Percentiles rank a stretch among this genome's conserved stretches.
phyloP scores from a whole-genome alignment of 2,797 vertebrate genomes.

The Telmatherina bonti region DNA sequence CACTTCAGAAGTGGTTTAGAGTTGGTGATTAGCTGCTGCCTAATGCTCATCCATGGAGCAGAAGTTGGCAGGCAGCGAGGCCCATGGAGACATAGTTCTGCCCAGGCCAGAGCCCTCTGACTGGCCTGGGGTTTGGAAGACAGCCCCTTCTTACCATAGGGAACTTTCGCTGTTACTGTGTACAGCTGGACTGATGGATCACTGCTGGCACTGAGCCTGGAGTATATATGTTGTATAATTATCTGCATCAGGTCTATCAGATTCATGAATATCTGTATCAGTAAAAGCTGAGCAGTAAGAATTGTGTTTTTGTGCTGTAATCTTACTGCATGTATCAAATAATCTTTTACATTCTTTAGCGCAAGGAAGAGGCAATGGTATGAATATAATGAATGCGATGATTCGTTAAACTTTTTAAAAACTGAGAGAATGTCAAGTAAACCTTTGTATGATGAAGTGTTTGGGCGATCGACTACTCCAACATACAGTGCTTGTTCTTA shows the following conservation, averaged over 20 bases:
- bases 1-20: conserved; percentile 44
- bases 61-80: conserved; percentile 59
- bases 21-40: conserved; percentile 64
- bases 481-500: too few relatives aligned
- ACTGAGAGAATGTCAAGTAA: too few relatives aligned
- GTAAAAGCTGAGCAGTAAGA: conserved; percentile 32
- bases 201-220: conserved; percentile 34
- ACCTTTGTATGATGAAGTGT: too few relatives aligned
- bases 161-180: conserved; percentile 52
- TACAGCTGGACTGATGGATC: conserved; percentile 55
- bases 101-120: conserved; percentile 57
- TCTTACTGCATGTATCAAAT: neutral
- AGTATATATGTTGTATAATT: conserved; percentile 24
- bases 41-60: conserved; percentile 58
- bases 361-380: neutral
- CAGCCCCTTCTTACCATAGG: conserved; percentile 46
- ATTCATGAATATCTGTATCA: conserved; percentile 16
- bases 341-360: neutral
- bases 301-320: neutral
- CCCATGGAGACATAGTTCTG: conserved; percentile 69
- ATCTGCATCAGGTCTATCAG: conserved; percentile 27
- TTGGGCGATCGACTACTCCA: too few relatives aligned
- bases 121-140: conserved; percentile 66
- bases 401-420: too few relatives aligned
- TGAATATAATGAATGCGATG: neutral